Evolutionary conservation across 2,113 vertebrate species (phyloP).

Genomic region (Chlamydotis undulata): DNA sequence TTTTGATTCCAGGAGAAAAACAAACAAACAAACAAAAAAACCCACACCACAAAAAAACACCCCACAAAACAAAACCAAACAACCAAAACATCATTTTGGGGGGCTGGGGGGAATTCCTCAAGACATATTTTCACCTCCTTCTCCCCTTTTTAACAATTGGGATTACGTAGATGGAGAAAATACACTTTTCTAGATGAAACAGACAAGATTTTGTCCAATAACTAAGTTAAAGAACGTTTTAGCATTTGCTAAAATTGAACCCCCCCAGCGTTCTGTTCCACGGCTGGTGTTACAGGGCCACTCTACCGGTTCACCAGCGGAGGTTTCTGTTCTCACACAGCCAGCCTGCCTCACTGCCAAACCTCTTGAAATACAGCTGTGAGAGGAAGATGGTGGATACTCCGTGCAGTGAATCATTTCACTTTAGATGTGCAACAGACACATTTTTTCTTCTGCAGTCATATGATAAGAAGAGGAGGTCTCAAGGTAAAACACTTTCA

Average conservation of each 20-base stretch:
- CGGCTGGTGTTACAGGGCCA: neutral
- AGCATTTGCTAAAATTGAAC: neutral
- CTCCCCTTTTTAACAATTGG: neutral
- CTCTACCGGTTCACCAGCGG: neutral
- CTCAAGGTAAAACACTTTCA: neutral
- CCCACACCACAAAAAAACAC: too few relatives aligned
- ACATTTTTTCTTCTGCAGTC: neutral
- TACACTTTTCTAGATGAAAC: neutral
- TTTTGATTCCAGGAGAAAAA: neutral
- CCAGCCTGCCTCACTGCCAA: neutral
- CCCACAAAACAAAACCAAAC: too few relatives aligned
- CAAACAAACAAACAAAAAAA: neutral
- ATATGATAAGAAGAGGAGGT: neutral
- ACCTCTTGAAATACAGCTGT: slow-evolving; percentile 7
- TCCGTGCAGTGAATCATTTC: neutral
- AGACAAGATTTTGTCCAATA: neutral
- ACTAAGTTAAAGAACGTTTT: neutral
- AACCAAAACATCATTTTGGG: too few relatives aligned
- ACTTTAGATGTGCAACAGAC: neutral
- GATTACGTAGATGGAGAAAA: neutral
- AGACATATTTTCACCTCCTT: neutral
- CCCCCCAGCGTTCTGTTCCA: neutral
- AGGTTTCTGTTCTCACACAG: slow-evolving; percentile 22
- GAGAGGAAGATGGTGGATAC: slow-evolving; percentile 53
- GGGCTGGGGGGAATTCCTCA: neutral